phyloP scores from a whole-genome alignment of 1,140 invertebrate species.

The Drosophila funebris region DNA sequence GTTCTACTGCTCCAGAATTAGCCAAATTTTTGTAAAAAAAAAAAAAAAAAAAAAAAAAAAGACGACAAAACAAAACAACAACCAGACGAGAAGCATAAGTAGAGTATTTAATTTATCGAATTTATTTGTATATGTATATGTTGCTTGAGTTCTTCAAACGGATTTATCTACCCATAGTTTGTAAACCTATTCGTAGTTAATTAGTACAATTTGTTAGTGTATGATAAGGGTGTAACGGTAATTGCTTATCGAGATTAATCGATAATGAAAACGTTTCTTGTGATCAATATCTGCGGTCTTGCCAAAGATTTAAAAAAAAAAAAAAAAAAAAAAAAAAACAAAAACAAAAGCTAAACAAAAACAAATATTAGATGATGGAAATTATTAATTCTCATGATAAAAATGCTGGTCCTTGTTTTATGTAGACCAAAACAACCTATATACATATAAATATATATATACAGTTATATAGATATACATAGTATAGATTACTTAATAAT shows the following conservation, averaged over 20 bases:
- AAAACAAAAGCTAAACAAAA: no score
- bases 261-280: slow-evolving; percentile 63
- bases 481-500: slow-evolving; percentile 14
- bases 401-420: slow-evolving; percentile 6
- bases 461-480: no score
- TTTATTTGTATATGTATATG: slow-evolving; percentile 20
- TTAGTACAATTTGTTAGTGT: slow-evolving; percentile 12
- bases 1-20: slow-evolving; percentile 62
- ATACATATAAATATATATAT: no score
- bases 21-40: slow-evolving; percentile 63
- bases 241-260: slow-evolving; percentile 5
- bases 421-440: slow-evolving; percentile 16
- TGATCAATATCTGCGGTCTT: slow-evolving; percentile 77
- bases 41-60: not conserved
- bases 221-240: slow-evolving; percentile 7
- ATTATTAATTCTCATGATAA: no score
- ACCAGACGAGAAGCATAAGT: no score
- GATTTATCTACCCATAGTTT: slow-evolving; percentile 36
- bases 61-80: not conserved
- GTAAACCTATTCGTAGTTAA: slow-evolving; percentile 11
- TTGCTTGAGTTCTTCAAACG: slow-evolving; percentile 22
- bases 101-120: slow-evolving; percentile 21
- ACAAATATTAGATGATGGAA: no score
- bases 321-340: not conserved
- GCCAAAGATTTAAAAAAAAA: slow-evolving; percentile 60